Evolutionary conservation across 2,113 vertebrate genomes (phyloP).

Genomic region (Pterocles gutturalis): DNA sequence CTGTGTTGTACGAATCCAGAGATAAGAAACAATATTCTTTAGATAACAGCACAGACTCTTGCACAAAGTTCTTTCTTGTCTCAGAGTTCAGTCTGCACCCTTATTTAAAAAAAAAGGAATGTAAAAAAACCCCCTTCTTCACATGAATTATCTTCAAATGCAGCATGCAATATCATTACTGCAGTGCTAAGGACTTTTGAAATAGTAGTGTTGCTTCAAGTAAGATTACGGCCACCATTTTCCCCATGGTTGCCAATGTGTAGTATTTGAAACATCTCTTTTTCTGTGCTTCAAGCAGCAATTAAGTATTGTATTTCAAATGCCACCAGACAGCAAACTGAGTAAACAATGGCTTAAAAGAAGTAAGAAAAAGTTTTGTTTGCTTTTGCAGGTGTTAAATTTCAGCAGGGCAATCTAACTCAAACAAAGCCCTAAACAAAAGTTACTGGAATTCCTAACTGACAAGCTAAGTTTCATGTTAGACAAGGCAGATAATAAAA

Average conservation of each 20-base stretch:
- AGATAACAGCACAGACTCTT: slow-evolving; percentile 50
- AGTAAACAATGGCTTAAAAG: slow-evolving; percentile 59
- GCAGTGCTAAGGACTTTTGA: not conserved
- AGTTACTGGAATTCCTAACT: slow-evolving; percentile 41
- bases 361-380: slow-evolving; percentile 38
- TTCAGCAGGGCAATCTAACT: slow-evolving; percentile 60
- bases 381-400: slow-evolving; percentile 63
- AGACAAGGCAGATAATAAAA: slow-evolving; percentile 34
- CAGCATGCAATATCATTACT: not conserved
- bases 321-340: slow-evolving; percentile 16
- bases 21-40: slow-evolving; percentile 63
- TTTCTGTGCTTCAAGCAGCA: slow-evolving; percentile 23
- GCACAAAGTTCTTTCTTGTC: slow-evolving; percentile 57
- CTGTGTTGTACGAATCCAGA: not conserved
- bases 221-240: not conserved
- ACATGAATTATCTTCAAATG: not conserved
- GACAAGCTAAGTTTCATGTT: slow-evolving; percentile 44
- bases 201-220: not conserved
- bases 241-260: not conserved
- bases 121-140: not conserved
- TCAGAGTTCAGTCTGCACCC: slow-evolving; percentile 64
- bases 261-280: not conserved
- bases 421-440: slow-evolving; percentile 62
- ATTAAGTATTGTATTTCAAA: slow-evolving; percentile 64
- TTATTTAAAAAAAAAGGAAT: not conserved